These are phyloP conservation scores for Tragelaphus imberbis DNA, from an alignment of 2,113 vertebrate species.

Conservation along the genomic window DNA sequence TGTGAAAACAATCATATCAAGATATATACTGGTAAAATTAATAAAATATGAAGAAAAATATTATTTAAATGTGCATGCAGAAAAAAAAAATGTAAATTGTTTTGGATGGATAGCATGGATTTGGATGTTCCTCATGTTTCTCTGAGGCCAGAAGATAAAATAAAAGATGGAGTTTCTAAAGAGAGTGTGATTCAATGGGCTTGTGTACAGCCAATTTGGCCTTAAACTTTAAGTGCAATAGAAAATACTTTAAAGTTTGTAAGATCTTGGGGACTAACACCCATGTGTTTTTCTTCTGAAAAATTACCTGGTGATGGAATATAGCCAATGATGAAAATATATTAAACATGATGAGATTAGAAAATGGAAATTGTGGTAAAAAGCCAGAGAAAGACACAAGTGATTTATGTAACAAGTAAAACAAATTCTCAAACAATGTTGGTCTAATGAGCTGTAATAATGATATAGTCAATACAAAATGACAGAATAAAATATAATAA, in stretches of 20 bases:
- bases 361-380: not conserved
- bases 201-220: not conserved
- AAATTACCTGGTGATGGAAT: not conserved
- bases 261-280: not conserved
- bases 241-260: not conserved
- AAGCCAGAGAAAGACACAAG: not conserved
- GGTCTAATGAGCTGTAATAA: not conserved
- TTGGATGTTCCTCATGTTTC: not conserved
- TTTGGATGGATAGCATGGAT: not conserved
- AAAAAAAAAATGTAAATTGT: not conserved
- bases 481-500: not conserved
- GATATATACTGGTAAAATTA: not conserved
- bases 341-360: not conserved
- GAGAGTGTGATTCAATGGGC: fast-evolving
- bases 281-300: not conserved
- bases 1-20: not conserved
- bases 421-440: not conserved
- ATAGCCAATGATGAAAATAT: not conserved
- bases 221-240: not conserved
- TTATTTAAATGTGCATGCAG: not conserved
- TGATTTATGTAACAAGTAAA: not conserved
- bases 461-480: not conserved
- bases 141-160: not conserved
- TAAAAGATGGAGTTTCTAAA: not conserved
- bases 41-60: not conserved